Evolutionary conservation across 2,888 invertebrate species (phyloP), one percentile per base, ranked within the genome.

Genomic region (Meiosimyza platycephala): DNA sequence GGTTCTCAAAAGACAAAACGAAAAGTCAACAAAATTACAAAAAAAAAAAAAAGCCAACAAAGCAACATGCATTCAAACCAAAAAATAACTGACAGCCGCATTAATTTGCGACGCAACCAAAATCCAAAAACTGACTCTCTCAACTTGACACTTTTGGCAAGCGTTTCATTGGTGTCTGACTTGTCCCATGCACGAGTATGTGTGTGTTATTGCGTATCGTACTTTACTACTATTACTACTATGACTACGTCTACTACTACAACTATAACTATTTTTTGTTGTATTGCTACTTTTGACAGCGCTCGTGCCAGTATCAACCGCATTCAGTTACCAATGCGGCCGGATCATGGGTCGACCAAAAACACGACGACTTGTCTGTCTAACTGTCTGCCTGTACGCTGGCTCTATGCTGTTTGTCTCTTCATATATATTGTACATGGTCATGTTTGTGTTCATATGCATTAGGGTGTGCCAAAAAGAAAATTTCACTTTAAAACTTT

Each of bases 71-170:
- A 33, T 65, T 12, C 33, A 52, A 52, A 16, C 12, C 12, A 28
- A 57, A 54, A 68, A 40, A 62, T 55, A 73, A 71, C 71, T 75
- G 72, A 76, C 76, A 62, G 70, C 50, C 60, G 51, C 62, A 62
- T 48, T 62, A 70, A 70, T 70, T 70, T 70, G 51, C 70, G 47
- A 62, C 75, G 63, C 74, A 78, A 77, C 77, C 76, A 47, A 77
- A 75, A 74, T 63, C 74, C 74, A 75, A 76, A 77, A 76, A 76
- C 74, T 76, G 75, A 77, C 77, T 76, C 68, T 22, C 60, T 78
- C 68, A 64, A 75, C 75, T 76, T 78, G 78, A 77, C 78, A 78
- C 78, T 74, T 77, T 68, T 78, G 64, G 55, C 71, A 76, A 76
- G 22, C 33, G 16, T 68, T 65, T 65, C 12, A 13, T 18, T 48